phyloP scores from a whole-genome alignment of 1,140 invertebrate species.

The Sinella curviseta region DNA sequence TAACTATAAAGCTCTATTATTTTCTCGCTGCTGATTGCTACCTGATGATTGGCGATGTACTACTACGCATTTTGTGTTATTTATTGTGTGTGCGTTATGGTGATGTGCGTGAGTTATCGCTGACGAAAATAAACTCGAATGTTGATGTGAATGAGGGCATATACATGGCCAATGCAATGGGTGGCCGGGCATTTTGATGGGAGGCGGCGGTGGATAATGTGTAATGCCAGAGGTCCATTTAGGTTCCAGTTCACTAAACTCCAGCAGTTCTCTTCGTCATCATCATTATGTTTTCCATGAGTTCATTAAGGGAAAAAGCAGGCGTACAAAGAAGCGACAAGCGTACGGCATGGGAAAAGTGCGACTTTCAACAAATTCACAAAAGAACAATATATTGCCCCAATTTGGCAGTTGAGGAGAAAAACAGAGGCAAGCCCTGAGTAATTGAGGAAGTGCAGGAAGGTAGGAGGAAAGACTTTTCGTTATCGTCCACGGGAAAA shows the following conservation, averaged over 20 bases:
- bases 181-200: no score
- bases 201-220: no score
- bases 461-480: not conserved
- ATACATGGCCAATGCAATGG: not conserved
- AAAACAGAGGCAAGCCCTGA: no score
- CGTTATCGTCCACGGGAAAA: not conserved
- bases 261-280: not conserved
- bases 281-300: not conserved
- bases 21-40: slow-evolving; percentile 18
- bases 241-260: not conserved
- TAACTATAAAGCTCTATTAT: no score
- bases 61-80: not conserved
- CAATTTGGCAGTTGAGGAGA: no score
- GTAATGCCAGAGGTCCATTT: not conserved
- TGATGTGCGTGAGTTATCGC: not conserved
- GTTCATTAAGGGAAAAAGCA: not conserved
- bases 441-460: not conserved
- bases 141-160: not conserved
- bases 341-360: not conserved
- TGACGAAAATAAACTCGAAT: not conserved
- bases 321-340: not conserved
- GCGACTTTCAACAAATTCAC: not conserved
- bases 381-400: no score
- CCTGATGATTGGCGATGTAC: not conserved
- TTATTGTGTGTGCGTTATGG: no score